Evolutionary conservation across 1,140 invertebrate species (phyloP), one percentile per base, ranked within the genome.

Genomic region (Alviniconcha marisindica): DNA sequence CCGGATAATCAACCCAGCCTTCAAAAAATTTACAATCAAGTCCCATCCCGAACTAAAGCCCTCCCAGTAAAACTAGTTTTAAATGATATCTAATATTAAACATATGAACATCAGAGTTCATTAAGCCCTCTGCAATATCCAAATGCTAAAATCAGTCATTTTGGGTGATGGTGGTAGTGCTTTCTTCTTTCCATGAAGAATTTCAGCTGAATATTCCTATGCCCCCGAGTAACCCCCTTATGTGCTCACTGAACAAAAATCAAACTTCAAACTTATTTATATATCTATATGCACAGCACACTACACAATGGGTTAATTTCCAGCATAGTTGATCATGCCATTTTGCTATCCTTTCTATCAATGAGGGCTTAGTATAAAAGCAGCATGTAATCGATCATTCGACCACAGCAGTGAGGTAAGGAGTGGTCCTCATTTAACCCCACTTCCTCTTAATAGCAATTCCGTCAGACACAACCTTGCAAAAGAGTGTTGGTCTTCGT

Each of bases 261-360:
- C 36, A 71, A 71, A 38, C 69, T 71, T 15, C 24, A 36, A 71
- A 71, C 69, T 71, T 71, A 71, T 40, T 71, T 71, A 71, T 42
- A 71, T 71, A 21, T 66, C 7, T 66, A 10, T 66, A 66, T 33
- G 28, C 7, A 69, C 31, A 40, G 12, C 18, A 24, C 18, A 24
- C 69, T 40, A 15, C 40, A 71, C 69, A 71, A 71, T 71, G 15
- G 69, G 4, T 5, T 40, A 71, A 5, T 21, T 40, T 31, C 33
- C 36, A 71, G 15, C 44, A 48, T 48, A 48, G 7, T 48, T 66
- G 28, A 28, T 10, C 2, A 66, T 66, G n/a, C 5, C 18, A 66
- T 33, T 18, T 21, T 18, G 18, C 69, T 40, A 71, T 71, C 24
- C 14, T 71, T 24, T 71, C 33, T 36, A 40, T 40, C 15, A 15